Conservation (phyloP, 2,113 vertebrate genomes). For the Aegotheles bennettii region DNA sequence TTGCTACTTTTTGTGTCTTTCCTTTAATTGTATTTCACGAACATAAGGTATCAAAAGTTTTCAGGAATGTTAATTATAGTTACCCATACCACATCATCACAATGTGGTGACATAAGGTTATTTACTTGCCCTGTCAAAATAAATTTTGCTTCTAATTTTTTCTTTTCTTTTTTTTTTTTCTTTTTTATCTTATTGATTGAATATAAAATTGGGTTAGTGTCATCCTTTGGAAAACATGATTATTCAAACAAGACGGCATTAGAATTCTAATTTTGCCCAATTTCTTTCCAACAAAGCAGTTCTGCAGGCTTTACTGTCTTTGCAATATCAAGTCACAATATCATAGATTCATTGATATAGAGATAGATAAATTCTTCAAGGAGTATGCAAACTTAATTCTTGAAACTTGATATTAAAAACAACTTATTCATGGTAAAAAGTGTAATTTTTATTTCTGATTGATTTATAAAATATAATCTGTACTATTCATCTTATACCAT, state of each 20-base stretch:
- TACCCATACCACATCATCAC: background rate
- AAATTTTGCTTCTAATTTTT: background rate
- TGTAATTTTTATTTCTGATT: background rate
- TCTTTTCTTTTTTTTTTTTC: accelerated
- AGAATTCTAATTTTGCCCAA: background rate
- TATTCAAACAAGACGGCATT: background rate
- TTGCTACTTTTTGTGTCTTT: background rate
- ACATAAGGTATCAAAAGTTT: background rate
- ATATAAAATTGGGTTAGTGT: background rate
- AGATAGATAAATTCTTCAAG: background rate
- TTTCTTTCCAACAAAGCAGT: background rate
- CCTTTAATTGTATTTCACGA: background rate
- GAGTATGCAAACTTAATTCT: background rate
- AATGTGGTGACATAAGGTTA: background rate
- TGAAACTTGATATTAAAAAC: background rate
- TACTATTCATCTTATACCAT: background rate
- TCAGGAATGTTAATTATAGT: background rate
- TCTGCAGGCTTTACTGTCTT: background rate
- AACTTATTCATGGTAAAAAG: background rate
- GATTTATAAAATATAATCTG: background rate
- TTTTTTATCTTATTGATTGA: background rate
- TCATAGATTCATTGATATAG: background rate
- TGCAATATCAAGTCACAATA: background rate
- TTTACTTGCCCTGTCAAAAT: background rate
- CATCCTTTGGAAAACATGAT: background rate